A percentile compares a stretch with the other conserved stretches of the same genome.
These are phyloP conservation scores for Osmoderma eremita DNA, from an alignment of 2,888 invertebrate species.

Conservation along the genomic window DNA sequence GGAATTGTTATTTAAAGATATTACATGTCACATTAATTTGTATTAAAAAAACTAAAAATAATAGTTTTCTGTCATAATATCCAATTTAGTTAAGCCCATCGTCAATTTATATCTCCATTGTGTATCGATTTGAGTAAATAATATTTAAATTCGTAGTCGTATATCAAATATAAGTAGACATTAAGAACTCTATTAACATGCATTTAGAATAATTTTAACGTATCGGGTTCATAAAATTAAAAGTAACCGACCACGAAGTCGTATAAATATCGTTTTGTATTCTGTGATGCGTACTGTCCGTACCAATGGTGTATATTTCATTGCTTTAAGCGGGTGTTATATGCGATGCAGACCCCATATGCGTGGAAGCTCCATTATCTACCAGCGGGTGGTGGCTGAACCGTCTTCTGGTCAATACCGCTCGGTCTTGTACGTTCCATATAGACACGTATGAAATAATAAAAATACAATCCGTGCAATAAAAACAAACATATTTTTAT, in stretches of 20 bases:
- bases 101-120: no score
- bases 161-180: no score
- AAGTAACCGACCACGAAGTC: slow-evolving; percentile 14
- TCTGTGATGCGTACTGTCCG: slow-evolving; percentile 7
- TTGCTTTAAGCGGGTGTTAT: slow-evolving; percentile 37
- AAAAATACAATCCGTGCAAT: slow-evolving; percentile 17
- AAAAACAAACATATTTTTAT: slow-evolving; percentile 24
- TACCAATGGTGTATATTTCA: slow-evolving; percentile 21
- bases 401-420: slow-evolving; percentile 48
- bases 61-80: no score
- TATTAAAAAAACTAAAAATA: no score
- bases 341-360: slow-evolving; percentile 41
- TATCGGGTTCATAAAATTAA: slow-evolving; percentile 8
- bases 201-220: slow-evolving; percentile 11
- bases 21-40: no score
- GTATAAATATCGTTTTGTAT: slow-evolving; percentile 17
- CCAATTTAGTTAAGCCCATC: no score
- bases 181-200: slow-evolving; percentile 1
- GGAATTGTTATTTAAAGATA: no score
- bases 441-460: slow-evolving; percentile 8
- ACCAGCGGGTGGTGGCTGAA: slow-evolving; percentile 56
- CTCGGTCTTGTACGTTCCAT: slow-evolving; percentile 3
- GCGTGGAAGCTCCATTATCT: slow-evolving; percentile 55
- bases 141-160: no score
- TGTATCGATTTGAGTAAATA: no score